Base-by-base conservation (phyloP, 2,888 invertebrate species). In the Watsonalla binaria region DNA sequence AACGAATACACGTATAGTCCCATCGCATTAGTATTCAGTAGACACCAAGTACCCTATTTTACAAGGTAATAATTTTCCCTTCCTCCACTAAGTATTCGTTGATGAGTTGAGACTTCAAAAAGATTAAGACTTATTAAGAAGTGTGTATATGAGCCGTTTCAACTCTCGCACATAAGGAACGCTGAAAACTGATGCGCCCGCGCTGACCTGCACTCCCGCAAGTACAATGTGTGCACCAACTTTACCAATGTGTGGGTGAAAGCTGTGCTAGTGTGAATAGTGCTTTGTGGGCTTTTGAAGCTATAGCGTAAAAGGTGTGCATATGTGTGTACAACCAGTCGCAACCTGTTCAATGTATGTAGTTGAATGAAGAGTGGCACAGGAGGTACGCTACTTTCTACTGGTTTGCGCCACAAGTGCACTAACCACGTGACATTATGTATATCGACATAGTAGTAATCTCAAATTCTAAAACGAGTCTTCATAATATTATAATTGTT, bases 311-410 rank as follows among this genome's bases (percentile, higher is more conserved):
- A 57, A 51, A 53, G 52, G 48, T 70, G 56, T 59, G 62, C 61
- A 51, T 67, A 81, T 84, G 83, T 84, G 83, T 57, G 82, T 78
- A 66, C 63, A 79, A 75, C 84, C 70, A 83, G 83, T 82, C 74
- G 77, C 78, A 86, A 89, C 89, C 85, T 86, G 90, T 88, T 87
- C 82, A 70, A 70, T 75, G 76, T 78, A 76, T 75, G 76, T 78
- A 76, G 78, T 74, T 90, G 85, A 89, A 89, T 90, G 87, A 87
- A 88, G 87, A 88, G 84, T 83, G 80, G 85, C 80, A 74, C 81
- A 84, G 80, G 85, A 86, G 85, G 86, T 83, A 84, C 82, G 84
- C 87, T 86, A 88, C 89, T 90, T 90, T 90, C 90, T 90, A 90
- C 83, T 79, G 76, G 80, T 76, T 73, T 71, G 59, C 8, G 66